These are phyloP conservation scores for Heterohyrax brucei DNA, from an alignment of 2,797 vertebrate species.

Conservation along the genomic window DNA sequence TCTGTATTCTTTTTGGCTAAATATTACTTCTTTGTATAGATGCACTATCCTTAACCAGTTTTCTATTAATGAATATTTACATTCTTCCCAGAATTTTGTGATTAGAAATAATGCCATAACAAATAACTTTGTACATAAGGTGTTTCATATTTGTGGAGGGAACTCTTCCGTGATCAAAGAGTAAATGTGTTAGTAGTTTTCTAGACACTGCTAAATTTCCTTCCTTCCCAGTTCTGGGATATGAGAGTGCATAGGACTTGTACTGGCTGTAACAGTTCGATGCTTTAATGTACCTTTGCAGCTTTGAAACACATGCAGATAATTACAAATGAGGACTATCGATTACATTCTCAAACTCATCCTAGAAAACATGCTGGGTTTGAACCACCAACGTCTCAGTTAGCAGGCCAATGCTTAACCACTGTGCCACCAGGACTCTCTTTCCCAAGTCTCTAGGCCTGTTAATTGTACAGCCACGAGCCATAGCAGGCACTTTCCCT, in stretches of 20 bases:
- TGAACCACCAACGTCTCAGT: no score
- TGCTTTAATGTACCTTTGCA: not conserved
- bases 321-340: no score
- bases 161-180: not conserved
- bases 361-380: no score
- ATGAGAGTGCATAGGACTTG: not conserved
- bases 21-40: no score
- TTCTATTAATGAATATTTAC: not conserved
- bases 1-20: not conserved
- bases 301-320: no score
- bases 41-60: fast-evolving
- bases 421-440: no score
- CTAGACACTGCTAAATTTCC: not conserved
- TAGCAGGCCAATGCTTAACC: no score
- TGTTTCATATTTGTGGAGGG: not conserved
- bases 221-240: not conserved
- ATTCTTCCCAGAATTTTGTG: not conserved
- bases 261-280: not conserved
- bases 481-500: not conserved
- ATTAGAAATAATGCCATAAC: not conserved
- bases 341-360: no score
- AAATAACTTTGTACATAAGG: not conserved
- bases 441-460: not conserved
- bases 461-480: not conserved
- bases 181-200: not conserved